These are phyloP conservation scores for Copidosoma aretas DNA, from an alignment of 2,888 invertebrate genomes.

Conservation along the genomic window DNA sequence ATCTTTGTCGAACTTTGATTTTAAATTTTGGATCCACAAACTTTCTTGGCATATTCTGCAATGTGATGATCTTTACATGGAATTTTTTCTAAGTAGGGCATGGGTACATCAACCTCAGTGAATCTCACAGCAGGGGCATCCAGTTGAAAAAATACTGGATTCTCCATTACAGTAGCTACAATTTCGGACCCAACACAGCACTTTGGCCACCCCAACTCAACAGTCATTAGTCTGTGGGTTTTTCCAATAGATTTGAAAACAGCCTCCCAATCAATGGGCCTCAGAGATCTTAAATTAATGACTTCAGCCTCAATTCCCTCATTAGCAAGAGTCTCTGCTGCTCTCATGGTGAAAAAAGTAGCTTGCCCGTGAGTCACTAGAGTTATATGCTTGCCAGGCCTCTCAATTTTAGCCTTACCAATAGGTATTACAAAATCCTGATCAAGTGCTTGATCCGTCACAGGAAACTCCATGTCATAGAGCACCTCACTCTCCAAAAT, in stretches of 20 bases:
- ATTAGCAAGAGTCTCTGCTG: conserved; percentile 45
- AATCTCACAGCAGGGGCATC: conserved; percentile 48
- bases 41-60: conserved; percentile 45
- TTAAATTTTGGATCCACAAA: conserved; percentile 44
- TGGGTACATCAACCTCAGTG: conserved; percentile 47
- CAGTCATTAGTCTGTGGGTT: conserved; percentile 70
- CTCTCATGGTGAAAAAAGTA: conserved; percentile 42
- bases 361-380: conserved; percentile 45
- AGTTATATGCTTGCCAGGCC: conserved; percentile 47
- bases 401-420: conserved; percentile 50
- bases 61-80: conserved; percentile 48
- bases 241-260: conserved; percentile 67
- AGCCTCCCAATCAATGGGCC: conserved; percentile 65
- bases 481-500: conserved; percentile 72
- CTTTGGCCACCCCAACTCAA: conserved; percentile 73
- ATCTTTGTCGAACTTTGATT: conserved; percentile 3
- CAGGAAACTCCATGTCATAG: conserved; percentile 67
- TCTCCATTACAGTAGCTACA: conserved; percentile 48
- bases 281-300: conserved; percentile 69
- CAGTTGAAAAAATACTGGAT: conserved; percentile 47
- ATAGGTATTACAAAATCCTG: conserved; percentile 47
- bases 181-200: conserved; percentile 63
- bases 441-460: conserved; percentile 46
- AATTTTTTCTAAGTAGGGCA: conserved; percentile 48
- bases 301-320: conserved; percentile 66